Evolutionary conservation across 2,797 vertebrate genomes (phyloP).

Genomic region (Lophotriccus pileatus): DNA sequence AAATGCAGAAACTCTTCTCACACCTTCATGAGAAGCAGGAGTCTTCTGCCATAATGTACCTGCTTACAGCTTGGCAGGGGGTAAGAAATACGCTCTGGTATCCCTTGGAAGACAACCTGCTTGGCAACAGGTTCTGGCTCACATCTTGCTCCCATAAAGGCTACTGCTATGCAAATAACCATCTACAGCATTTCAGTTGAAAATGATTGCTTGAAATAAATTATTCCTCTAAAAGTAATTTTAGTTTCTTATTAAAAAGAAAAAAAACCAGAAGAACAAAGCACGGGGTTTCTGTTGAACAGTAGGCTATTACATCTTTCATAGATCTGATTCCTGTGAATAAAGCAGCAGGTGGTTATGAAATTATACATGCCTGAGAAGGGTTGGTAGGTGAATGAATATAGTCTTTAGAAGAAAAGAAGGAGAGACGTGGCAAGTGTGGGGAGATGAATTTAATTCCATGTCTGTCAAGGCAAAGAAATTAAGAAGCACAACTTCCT

Average conservation of each 20-base stretch:
- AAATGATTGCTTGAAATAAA: constrained; percentile 44
- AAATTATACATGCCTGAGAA: constrained; percentile 26
- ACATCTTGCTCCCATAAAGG: neutral
- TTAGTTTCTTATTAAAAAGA: constrained; percentile 30
- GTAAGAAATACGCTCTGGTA: neutral
- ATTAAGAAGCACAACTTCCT: neutral
- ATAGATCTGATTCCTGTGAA: constrained; percentile 26
- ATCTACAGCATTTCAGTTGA: neutral
- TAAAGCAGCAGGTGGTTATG: constrained; percentile 53
- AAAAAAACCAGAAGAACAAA: neutral
- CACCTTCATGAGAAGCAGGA: neutral
- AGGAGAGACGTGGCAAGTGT: neutral
- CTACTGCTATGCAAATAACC: neutral
- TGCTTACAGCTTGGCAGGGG: neutral
- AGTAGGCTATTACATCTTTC: constrained; percentile 44
- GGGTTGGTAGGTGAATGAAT: neutral
- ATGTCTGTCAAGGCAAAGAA: neutral
- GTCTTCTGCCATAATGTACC: neutral
- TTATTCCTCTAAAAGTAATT: constrained; percentile 44
- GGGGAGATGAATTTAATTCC: neutral
- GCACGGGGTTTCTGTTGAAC: neutral
- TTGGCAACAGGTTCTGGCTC: neutral
- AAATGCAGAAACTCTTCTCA: neutral
- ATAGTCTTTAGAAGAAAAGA: neutral
- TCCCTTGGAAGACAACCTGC: neutral